These are phyloP conservation scores for Noctua janthe DNA, from an alignment of 2,888 invertebrate species.

Conservation along the genomic window DNA sequence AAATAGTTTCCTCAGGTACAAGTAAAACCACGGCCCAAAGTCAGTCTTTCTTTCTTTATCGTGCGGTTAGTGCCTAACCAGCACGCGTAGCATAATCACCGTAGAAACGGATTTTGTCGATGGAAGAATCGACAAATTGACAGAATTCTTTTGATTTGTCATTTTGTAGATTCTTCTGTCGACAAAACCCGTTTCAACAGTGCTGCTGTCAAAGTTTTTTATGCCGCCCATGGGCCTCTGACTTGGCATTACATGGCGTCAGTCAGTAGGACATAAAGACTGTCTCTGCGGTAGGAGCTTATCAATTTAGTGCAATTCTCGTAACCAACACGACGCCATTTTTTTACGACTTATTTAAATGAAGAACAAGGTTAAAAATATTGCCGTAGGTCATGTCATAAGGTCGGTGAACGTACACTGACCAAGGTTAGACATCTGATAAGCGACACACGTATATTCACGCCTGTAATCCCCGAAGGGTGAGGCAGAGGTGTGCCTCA, in stretches of 20 bases:
- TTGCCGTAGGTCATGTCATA: constrained; percentile 43
- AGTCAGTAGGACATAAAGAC: background rate
- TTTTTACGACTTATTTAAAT: background rate
- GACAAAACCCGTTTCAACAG: too few relatives aligned
- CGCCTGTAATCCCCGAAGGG: background rate
- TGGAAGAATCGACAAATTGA: too few relatives aligned
- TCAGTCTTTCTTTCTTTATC: too few relatives aligned
- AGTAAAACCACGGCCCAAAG: background rate
- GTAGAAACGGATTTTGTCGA: too few relatives aligned
- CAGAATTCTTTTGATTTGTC: too few relatives aligned
- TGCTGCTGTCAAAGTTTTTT: too few relatives aligned
- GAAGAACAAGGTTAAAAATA: constrained; percentile 29
- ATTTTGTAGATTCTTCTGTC: too few relatives aligned
- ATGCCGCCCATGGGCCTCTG: too few relatives aligned
- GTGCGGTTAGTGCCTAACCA: too few relatives aligned
- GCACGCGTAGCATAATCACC: too few relatives aligned
- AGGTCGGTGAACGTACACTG: constrained; percentile 20
- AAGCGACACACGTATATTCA: background rate
- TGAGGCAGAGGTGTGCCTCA: background rate
- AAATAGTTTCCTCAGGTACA: background rate
- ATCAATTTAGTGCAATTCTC: constrained; percentile 37
- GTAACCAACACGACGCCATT: constrained; percentile 1
- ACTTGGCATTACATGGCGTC: too few relatives aligned
- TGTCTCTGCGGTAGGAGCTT: background rate
- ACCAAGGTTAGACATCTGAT: background rate